Conservation (phyloP, 1,140 invertebrate genomes). For the Oscheius sp. region DNA sequence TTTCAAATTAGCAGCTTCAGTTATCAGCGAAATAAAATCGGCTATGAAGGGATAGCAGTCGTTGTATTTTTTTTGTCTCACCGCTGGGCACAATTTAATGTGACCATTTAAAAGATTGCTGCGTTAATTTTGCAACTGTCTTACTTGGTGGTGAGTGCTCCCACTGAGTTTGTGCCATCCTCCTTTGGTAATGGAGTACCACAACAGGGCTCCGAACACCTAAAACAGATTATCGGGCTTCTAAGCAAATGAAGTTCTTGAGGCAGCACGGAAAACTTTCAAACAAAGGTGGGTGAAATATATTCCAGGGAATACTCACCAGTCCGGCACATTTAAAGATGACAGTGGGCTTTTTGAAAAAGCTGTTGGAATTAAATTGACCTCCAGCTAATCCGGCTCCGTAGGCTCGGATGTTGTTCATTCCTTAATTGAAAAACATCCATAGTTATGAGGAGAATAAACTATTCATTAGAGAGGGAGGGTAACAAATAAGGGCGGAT, state of each 20-base stretch:
- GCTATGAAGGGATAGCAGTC: too few relatives aligned
- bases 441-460: background rate
- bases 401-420: constrained; percentile 39
- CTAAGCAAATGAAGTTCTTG: background rate
- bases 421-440: background rate
- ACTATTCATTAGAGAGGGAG: too few relatives aligned
- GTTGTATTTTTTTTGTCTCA: too few relatives aligned
- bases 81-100: too few relatives aligned
- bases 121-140: too few relatives aligned
- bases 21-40: too few relatives aligned
- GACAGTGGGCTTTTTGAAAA: constrained; percentile 41
- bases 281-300: background rate
- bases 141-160: constrained; percentile 11
- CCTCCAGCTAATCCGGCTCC: constrained; percentile 39
- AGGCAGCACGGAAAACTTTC: background rate
- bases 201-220: constrained; percentile 23
- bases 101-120: too few relatives aligned
- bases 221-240: background rate
- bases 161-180: constrained; percentile 25
- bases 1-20: too few relatives aligned
- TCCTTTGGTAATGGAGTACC: constrained; percentile 28
- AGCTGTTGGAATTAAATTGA: constrained; percentile 31
- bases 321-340: constrained; percentile 34
- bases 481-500: too few relatives aligned
- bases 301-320: constrained; percentile 8